Conservation (phyloP, 2,113 vertebrate species). For the Suncus etruscus region DNA sequence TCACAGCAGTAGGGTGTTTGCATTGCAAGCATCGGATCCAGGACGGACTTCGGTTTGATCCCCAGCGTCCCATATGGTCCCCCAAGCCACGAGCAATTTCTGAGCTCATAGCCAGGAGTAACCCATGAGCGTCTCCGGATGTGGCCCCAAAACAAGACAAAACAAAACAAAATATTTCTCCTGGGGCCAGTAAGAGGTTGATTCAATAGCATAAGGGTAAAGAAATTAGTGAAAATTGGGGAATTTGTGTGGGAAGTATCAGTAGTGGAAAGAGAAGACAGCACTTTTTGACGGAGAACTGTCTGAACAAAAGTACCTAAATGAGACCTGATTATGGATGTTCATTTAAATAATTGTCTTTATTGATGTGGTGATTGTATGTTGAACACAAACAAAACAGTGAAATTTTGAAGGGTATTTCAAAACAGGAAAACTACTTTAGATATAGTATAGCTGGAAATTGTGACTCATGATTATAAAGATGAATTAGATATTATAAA, state of each 20-base stretch:
- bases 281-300: not conserved
- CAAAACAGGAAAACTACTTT: slow-evolving; percentile 14
- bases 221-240: slow-evolving; percentile 26
- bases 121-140: too few relatives aligned
- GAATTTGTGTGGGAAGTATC: not conserved
- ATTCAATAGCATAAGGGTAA: not conserved
- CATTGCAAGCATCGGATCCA: too few relatives aligned
- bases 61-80: too few relatives aligned
- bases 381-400: slow-evolving; percentile 31
- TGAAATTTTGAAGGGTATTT: not conserved
- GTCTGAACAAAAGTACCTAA: not conserved
- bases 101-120: too few relatives aligned
- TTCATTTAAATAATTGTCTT: not conserved
- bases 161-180: too few relatives aligned
- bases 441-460: not conserved
- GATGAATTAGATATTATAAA: not conserved
- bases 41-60: too few relatives aligned
- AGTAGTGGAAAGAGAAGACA: not conserved
- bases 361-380: not conserved
- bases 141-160: too few relatives aligned
- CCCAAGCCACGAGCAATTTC: too few relatives aligned
- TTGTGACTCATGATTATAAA: slow-evolving; percentile 35
- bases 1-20: too few relatives aligned
- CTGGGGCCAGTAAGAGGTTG: not conserved
- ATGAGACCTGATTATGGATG: not conserved